phyloP scores from a whole-genome alignment of 2,888 invertebrate genomes.

The Argyra leucocephala region DNA sequence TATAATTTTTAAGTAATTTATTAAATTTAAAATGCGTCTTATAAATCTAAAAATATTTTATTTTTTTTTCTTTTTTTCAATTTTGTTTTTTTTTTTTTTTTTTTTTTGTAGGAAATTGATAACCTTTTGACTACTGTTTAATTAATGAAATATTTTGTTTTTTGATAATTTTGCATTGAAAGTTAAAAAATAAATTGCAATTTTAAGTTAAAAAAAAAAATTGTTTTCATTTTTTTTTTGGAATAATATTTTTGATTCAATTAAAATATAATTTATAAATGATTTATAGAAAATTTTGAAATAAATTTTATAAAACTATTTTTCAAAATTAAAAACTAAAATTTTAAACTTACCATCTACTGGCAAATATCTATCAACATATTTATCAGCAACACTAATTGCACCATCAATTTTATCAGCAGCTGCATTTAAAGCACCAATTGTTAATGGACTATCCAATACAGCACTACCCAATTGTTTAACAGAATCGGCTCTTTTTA shows the following conservation, averaged over 20 bases:
- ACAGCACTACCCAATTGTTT: constrained; percentile 65
- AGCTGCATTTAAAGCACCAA: constrained; percentile 56
- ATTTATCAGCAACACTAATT: constrained; percentile 66
- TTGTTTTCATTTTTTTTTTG: too few species aligned
- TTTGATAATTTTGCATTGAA: background rate
- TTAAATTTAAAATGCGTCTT: too few species aligned
- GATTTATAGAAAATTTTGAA: too few species aligned
- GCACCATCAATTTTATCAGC: constrained; percentile 67
- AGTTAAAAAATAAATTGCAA: too few species aligned
- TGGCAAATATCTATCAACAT: constrained; percentile 72
- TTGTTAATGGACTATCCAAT: constrained; percentile 60
- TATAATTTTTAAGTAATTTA: background rate
- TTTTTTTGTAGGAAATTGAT: background rate
- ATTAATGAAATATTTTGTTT: background rate
- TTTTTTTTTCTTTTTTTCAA: too few species aligned
- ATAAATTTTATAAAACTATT: too few species aligned
- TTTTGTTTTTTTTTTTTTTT: too few species aligned
- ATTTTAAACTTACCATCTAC: constrained; percentile 51
- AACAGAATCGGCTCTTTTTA: constrained; percentile 73
- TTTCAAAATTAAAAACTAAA: background rate
- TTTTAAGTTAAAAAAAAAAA: too few species aligned
- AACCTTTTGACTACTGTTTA: constrained; percentile 2
- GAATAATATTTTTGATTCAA: background rate
- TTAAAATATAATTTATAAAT: too few species aligned
- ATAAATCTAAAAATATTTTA: too few species aligned